phyloP scores from a whole-genome alignment of 2,888 invertebrate species.

The Nysson spinosus region DNA sequence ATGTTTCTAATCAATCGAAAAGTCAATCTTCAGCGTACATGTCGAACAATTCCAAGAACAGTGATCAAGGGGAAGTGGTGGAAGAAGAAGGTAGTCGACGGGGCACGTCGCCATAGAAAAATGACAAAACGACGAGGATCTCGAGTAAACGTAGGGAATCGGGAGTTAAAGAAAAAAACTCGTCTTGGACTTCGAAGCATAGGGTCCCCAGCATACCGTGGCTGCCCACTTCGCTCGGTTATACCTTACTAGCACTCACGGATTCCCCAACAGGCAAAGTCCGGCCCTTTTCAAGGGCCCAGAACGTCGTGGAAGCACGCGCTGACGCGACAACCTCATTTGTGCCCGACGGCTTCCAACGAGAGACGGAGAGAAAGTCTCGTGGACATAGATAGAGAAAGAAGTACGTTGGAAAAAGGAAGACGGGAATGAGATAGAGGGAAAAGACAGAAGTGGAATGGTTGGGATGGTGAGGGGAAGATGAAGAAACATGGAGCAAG shows the following conservation, averaged over 20 bases:
- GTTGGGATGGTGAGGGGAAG: not conserved
- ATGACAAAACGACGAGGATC: slow-evolving; percentile 56
- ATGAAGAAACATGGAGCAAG: not conserved
- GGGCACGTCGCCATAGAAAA: slow-evolving; percentile 33
- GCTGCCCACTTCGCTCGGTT: slow-evolving; percentile 16
- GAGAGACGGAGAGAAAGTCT: slow-evolving; percentile 1
- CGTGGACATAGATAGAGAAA: not conserved
- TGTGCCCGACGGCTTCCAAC: slow-evolving; percentile 72
- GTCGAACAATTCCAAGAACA: slow-evolving; percentile 51
- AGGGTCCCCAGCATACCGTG: not conserved
- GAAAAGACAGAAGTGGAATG: slow-evolving; percentile 10
- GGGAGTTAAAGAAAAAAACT: slow-evolving; percentile 58
- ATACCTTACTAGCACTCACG: slow-evolving; percentile 27
- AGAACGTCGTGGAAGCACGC: slow-evolving; percentile 57
- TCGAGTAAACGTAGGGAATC: slow-evolving; percentile 35
- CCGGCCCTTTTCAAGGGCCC: slow-evolving; percentile 30
- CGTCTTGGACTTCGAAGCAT: slow-evolving; percentile 33
- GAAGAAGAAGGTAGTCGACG: slow-evolving; percentile 33
- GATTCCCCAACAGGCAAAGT: no score
- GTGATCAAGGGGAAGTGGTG: slow-evolving; percentile 43
- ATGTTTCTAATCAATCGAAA: no score
- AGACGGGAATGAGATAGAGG: not conserved
- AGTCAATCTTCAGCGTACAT: no score
- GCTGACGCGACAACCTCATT: slow-evolving; percentile 76
- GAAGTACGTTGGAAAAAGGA: slow-evolving; percentile 16